phyloP scores from a whole-genome alignment of 2,113 vertebrate species.

The Barbus barbus region DNA sequence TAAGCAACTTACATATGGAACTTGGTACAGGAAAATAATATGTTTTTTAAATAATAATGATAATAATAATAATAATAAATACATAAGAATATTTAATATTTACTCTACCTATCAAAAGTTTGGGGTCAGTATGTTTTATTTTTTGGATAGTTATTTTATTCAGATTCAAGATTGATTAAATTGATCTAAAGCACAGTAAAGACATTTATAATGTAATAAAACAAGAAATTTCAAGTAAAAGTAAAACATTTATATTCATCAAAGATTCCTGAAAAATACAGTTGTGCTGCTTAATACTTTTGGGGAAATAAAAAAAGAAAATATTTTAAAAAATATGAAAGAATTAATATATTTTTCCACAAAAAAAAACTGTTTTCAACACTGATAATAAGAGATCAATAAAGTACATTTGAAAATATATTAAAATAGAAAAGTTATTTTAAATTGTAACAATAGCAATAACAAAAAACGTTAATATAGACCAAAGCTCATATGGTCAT shows the following conservation, averaged over 20 bases:
- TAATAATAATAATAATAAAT: too few species aligned
- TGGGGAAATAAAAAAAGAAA: too few species aligned
- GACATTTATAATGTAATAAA: not conserved
- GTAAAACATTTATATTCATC: not conserved
- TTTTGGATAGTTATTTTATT: too few species aligned
- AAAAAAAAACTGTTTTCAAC: not conserved
- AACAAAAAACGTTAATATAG: too few species aligned
- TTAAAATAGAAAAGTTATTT: not conserved
- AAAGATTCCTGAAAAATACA: not conserved
- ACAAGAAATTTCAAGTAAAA: too few species aligned
- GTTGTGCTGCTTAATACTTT: too few species aligned
- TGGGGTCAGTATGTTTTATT: too few species aligned
- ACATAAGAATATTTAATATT: not conserved
- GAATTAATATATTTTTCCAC: too few species aligned
- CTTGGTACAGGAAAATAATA: not conserved
- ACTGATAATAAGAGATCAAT: not conserved
- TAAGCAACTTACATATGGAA: not conserved
- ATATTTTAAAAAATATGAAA: too few species aligned
- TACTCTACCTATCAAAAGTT: too few species aligned
- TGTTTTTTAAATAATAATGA: not conserved
- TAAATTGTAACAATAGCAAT: not conserved
- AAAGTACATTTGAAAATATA: not conserved
- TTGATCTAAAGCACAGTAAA: not conserved
- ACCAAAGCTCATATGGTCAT: not conserved
- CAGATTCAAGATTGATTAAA: not conserved